These are phyloP conservation scores for Cyclura pinguis DNA, from an alignment of 2,797 vertebrate species.

Conservation along the genomic window DNA sequence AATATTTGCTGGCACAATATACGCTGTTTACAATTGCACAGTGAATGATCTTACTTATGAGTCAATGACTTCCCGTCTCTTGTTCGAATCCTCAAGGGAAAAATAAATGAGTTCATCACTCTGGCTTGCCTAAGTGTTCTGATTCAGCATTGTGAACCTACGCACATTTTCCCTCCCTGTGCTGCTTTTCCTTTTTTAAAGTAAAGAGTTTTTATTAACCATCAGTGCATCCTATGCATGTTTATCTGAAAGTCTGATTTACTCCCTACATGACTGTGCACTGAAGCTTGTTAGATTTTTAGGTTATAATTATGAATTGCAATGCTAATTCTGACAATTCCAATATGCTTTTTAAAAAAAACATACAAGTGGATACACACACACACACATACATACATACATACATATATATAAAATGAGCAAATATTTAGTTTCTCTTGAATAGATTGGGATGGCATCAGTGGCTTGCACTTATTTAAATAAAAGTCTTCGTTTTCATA, in stretches of 20 bases:
- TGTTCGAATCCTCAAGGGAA: slow-evolving; percentile 66
- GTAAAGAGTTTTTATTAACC: slow-evolving; percentile 57
- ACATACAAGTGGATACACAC: slow-evolving; percentile 51
- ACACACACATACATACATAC: too few relatives aligned
- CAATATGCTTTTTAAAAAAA: slow-evolving; percentile 58
- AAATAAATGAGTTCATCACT: slow-evolving; percentile 78
- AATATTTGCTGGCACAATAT: slow-evolving; percentile 79
- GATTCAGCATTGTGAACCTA: slow-evolving; percentile 74
- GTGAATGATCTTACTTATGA: slow-evolving; percentile 79
- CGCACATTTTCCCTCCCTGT: slow-evolving; percentile 65
- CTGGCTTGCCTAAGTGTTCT: slow-evolving; percentile 70
- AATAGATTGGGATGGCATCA: slow-evolving; percentile 57
- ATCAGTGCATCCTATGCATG: slow-evolving; percentile 17
- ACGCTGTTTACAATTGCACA: slow-evolving; percentile 78
- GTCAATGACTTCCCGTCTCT: slow-evolving; percentile 83
- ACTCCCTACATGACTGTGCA: neutral
- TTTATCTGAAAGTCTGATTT: neutral
- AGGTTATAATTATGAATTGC: slow-evolving; percentile 69
- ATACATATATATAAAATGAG: neutral
- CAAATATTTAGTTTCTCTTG: slow-evolving; percentile 28
- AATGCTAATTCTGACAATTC: slow-evolving; percentile 70
- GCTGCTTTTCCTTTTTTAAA: slow-evolving; percentile 62
- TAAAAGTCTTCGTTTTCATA: slow-evolving; percentile 47
- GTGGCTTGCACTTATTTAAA: slow-evolving; percentile 23
- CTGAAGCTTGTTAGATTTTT: slow-evolving; percentile 29